Conservation (phyloP, 2,113 vertebrate species). For the Garra rufa region DNA sequence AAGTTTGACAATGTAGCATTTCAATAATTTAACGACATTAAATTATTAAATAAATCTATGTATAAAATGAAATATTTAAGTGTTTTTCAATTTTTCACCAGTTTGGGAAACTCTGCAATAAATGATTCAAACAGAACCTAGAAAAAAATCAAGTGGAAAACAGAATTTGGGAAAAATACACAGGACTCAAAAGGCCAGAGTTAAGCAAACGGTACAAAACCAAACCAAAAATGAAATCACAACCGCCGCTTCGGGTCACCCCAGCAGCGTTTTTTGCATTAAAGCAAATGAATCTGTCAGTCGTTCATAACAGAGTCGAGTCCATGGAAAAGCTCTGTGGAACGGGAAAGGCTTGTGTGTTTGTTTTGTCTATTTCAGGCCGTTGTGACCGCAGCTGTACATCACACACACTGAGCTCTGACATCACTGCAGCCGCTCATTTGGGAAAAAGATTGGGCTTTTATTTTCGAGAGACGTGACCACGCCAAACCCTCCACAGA, state of each 20-base stretch:
- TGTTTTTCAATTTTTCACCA: not conserved
- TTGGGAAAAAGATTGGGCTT: conserved; percentile 18
- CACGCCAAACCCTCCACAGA: conserved; percentile 3
- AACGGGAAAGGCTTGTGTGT: conserved; percentile 7
- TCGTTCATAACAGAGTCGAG: not conserved
- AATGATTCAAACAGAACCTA: not conserved
- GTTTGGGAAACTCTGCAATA: not conserved
- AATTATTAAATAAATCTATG: too few species aligned
- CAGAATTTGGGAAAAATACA: not conserved
- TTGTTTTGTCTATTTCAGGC: conserved; percentile 28
- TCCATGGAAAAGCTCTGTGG: not conserved
- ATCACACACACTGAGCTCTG: conserved; percentile 3
- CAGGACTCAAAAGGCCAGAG: not conserved
- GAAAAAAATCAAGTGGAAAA: not conserved
- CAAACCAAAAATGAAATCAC: too few species aligned
- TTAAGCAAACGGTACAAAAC: not conserved
- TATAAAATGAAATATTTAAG: not conserved
- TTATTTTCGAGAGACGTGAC: not conserved
- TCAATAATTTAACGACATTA: not conserved
- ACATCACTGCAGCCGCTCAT: conserved; percentile 4
- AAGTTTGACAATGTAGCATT: not conserved
- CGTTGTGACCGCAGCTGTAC: not conserved
- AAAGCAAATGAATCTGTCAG: not conserved
- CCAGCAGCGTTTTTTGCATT: not conserved
- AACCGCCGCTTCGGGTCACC: too few species aligned